A percentile compares a stretch with the other conserved stretches of the same genome.
Conservation (phyloP, 2,113 vertebrate genomes). For the Osmerus eperlanus region DNA sequence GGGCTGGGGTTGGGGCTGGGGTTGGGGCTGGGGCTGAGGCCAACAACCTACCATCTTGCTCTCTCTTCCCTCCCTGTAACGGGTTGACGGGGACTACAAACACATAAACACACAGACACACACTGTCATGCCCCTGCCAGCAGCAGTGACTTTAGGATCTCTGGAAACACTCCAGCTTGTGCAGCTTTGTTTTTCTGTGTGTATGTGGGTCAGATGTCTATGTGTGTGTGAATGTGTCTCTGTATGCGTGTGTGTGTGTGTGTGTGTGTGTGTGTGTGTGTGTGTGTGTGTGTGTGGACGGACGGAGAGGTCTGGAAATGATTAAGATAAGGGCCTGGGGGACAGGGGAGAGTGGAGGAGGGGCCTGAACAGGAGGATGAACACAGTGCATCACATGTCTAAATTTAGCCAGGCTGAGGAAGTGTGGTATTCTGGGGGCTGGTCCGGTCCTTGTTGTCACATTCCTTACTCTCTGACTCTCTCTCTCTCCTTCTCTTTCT, state of each 20-base stretch:
- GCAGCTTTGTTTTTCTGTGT: not conserved
- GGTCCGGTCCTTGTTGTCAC: not conserved
- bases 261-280: too few relatives aligned
- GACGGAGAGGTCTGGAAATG: constrained; percentile 3
- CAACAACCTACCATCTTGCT: not conserved
- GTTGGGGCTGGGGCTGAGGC: not conserved
- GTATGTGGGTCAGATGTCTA: too few relatives aligned
- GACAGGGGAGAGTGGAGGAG: not conserved
- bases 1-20: too few relatives aligned
- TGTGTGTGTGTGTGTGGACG: not conserved
- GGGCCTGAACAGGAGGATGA: not conserved
- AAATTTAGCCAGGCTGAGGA: not conserved
- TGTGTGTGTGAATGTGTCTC: too few relatives aligned
- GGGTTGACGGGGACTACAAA: too few relatives aligned
- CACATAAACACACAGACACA: too few relatives aligned
- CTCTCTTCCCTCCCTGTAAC: too few relatives aligned
- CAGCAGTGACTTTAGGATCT: not conserved
- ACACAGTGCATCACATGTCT: constrained; percentile 1
- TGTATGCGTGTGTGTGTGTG: too few relatives aligned
- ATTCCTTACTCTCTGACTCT: constrained; percentile 9
- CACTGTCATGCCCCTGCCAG: not conserved
- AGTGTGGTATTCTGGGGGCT: not conserved
- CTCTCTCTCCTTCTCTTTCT: not conserved
- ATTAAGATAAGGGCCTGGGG: not conserved
- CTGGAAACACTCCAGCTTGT: not conserved